Evolutionary conservation across 2,888 invertebrate genomes (phyloP).

Genomic region (Noctua fimbriata): DNA sequence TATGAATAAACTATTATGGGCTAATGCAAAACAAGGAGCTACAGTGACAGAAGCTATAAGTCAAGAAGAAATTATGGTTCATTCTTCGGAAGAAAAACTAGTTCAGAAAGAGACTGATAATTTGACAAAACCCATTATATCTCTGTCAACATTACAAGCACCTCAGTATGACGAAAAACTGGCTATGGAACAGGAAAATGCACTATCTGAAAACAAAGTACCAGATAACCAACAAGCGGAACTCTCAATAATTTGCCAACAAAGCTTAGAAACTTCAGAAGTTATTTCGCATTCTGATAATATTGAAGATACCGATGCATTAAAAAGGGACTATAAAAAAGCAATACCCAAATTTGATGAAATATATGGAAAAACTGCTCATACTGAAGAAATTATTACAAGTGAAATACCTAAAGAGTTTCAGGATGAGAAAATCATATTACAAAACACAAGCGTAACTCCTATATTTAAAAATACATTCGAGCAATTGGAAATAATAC

Average conservation of each 20-base stretch:
- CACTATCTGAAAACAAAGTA: slow-evolving; percentile 75
- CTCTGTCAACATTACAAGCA: slow-evolving; percentile 88
- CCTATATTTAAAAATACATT: slow-evolving; percentile 83
- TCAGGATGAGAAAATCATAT: slow-evolving; percentile 70
- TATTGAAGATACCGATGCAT: slow-evolving; percentile 80
- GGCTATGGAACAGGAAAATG: slow-evolving; percentile 90
- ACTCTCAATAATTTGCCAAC: slow-evolving; percentile 82
- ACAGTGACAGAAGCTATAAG: slow-evolving; percentile 90
- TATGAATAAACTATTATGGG: slow-evolving; percentile 70
- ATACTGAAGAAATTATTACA: slow-evolving; percentile 80
- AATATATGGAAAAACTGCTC: slow-evolving; percentile 84
- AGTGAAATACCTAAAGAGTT: slow-evolving; percentile 80
- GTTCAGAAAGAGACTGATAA: slow-evolving; percentile 69
- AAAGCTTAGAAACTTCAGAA: slow-evolving; percentile 90
- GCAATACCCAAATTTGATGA: slow-evolving; percentile 81
- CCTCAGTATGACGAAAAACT: slow-evolving; percentile 90
- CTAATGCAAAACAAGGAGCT: slow-evolving; percentile 80
- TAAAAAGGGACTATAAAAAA: slow-evolving; percentile 79
- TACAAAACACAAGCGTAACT: slow-evolving; percentile 73
- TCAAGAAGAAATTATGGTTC: slow-evolving; percentile 89
- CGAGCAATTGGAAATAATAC: slow-evolving; percentile 86
- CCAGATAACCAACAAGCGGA: slow-evolving; percentile 86
- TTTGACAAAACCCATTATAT: slow-evolving; percentile 83
- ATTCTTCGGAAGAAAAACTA: slow-evolving; percentile 84
- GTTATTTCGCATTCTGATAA: slow-evolving; percentile 89